Base-by-base conservation (phyloP, 2,113 vertebrate genomes). In the Geococcyx californianus region DNA sequence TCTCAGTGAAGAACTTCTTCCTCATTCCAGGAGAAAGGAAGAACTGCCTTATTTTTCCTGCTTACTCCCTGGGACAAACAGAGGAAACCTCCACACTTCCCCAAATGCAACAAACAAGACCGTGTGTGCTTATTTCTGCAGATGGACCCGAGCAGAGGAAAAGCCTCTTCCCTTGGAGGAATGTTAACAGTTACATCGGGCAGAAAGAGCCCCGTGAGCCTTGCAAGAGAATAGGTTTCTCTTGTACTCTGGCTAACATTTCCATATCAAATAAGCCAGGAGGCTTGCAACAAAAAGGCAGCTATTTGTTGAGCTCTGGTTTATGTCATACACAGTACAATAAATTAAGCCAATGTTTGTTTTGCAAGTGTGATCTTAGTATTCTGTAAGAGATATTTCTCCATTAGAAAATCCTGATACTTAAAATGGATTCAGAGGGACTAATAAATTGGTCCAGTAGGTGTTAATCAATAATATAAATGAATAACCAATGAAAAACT, bases 381-480 rank as follows among this genome's bases (percentile, higher is more conserved):
- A 91, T 96, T 97, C 94, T 66, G 28, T 75, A 73, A 94, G 85
- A 87, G 81, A 64, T 94, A 62, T 49, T 86, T 90, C 72, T 67
- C 78, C 59, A 77, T 54, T 91, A 76, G 79, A 97, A 97, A 97
- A 59, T 47, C 42, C 56, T 81, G 60, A 86, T 97, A 87, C 95
- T 97, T 94, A 90, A 92, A 97, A 97, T 96, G 89, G 93, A 97
- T 97, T 98, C 75, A 70, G 87, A 96, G 91, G 89, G 94, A 97
- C 94, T 97, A 97, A 96, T 97, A 97, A 97, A 97, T 97, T 96
- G 96, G 94, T 94, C 90, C 36, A 13, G 68, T 96, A 93, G 91
- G 66, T 97, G 96, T 98, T 97, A 97, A 97, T 98, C 97, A 97
- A 98, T 98, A 97, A 74, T 81, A 87, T 85, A 94, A 96, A 97